phyloP scores from a whole-genome alignment of 1,140 invertebrate genomes.

The Camponotus floridanus region DNA sequence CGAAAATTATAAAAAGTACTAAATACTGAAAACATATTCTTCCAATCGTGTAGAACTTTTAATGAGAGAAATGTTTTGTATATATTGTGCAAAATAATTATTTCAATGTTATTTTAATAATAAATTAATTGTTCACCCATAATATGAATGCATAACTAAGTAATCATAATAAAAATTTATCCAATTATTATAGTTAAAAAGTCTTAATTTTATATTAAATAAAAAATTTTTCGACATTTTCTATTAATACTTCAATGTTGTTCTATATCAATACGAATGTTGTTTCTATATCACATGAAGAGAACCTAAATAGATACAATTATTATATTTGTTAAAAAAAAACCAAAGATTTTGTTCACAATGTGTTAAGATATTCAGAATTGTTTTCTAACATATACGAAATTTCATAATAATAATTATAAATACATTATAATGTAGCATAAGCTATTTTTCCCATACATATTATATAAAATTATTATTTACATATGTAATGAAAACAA shows the following conservation, averaged over 20 bases:
- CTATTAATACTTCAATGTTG: slow-evolving; percentile 28
- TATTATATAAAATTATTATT: slow-evolving; percentile 30
- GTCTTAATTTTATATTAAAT: slow-evolving; percentile 34
- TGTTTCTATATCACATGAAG: not conserved
- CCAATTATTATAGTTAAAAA: slow-evolving; percentile 4
- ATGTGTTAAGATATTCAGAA: not conserved
- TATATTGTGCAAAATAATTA: slow-evolving; percentile 1
- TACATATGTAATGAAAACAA: slow-evolving; percentile 34
- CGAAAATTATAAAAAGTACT: slow-evolving; percentile 37
- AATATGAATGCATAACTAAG: slow-evolving; percentile 13
- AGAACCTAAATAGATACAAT: slow-evolving; percentile 13
- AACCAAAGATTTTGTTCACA: slow-evolving; percentile 16
- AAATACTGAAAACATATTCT: slow-evolving; percentile 21
- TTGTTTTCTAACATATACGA: slow-evolving; percentile 16
- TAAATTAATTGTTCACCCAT: slow-evolving; percentile 30
- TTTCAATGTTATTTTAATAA: not conserved
- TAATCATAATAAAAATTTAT: slow-evolving; percentile 17
- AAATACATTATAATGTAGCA: slow-evolving; percentile 56
- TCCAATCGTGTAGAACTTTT: not conserved
- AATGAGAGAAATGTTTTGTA: not conserved
- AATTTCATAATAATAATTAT: slow-evolving; percentile 34
- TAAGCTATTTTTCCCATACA: slow-evolving; percentile 60
- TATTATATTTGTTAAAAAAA: slow-evolving; percentile 8
- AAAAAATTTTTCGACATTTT: slow-evolving; percentile 26
- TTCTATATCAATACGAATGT: not conserved